These are phyloP conservation scores for Orchestia grillus DNA, from an alignment of 1,140 invertebrate species.

Conservation along the genomic window DNA sequence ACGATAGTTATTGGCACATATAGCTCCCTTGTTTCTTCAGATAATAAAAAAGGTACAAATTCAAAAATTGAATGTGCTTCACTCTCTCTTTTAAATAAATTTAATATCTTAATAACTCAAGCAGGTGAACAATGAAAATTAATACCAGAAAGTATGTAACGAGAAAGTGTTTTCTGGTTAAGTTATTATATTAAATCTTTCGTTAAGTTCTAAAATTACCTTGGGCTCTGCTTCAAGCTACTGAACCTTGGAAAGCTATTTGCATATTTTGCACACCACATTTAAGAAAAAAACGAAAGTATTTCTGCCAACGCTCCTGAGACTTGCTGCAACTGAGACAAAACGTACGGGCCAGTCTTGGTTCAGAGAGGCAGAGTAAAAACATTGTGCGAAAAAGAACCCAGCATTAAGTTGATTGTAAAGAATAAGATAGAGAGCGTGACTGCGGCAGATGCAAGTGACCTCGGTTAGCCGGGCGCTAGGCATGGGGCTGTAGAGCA, in stretches of 20 bases:
- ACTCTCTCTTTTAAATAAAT: background rate
- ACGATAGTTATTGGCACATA: background rate
- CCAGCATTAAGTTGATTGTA: background rate
- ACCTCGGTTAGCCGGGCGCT: background rate
- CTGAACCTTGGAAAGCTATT: background rate
- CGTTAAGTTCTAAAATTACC: background rate
- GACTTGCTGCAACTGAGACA: background rate
- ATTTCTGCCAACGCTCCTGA: background rate
- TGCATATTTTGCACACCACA: background rate
- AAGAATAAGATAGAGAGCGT: background rate
- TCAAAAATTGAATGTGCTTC: background rate
- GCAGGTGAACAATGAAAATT: no score
- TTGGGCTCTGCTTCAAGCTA: background rate
- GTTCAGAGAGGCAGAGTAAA: background rate
- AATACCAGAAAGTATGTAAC: background rate
- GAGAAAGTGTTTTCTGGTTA: background rate
- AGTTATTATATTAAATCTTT: background rate
- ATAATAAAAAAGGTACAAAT: background rate
- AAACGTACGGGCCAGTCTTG: background rate
- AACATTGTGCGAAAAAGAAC: background rate
- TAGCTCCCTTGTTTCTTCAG: background rate
- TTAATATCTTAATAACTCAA: background rate
- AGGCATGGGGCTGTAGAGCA: background rate
- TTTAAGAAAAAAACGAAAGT: background rate
- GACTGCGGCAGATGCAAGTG: conserved; percentile 1